These are phyloP conservation scores for Sterna hirundo DNA, from an alignment of 2,113 vertebrate species.

Conservation along the genomic window DNA sequence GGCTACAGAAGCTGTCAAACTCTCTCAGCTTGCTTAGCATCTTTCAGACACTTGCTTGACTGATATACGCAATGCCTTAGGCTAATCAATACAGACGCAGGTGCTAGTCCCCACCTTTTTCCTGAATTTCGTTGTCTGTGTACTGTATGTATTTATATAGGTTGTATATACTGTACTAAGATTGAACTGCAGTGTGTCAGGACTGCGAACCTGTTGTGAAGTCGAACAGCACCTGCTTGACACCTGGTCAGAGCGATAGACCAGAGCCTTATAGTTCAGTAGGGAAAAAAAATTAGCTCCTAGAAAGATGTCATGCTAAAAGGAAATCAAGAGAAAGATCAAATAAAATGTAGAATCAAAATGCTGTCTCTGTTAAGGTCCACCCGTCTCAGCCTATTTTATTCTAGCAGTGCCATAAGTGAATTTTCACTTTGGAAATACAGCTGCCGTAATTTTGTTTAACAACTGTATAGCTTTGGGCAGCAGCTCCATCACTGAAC, in stretches of 20 bases:
- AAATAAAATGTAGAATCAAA: neutral
- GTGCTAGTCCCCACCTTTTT: neutral
- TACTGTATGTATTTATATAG: neutral
- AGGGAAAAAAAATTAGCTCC: neutral
- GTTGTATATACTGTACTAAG: neutral
- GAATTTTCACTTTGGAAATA: neutral
- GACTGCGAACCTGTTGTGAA: neutral
- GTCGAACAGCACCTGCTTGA: neutral
- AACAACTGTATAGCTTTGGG: neutral
- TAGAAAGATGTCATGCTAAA: neutral
- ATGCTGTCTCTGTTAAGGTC: neutral
- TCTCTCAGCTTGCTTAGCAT: neutral
- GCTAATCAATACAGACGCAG: neutral
- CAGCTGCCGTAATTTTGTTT: neutral
- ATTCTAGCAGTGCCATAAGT: neutral
- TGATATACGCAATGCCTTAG: neutral
- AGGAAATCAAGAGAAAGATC: conserved; percentile 10
- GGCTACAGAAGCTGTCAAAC: neutral
- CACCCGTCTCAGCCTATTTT: neutral
- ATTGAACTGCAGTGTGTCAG: neutral
- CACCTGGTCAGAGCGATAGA: neutral
- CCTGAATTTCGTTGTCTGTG: neutral
- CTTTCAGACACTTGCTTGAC: neutral
- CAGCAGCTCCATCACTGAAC: neutral
- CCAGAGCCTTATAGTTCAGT: neutral